Evolutionary conservation across 1,140 invertebrate species (phyloP), one percentile per base, ranked within the genome.

Genomic region (Yoshiicerus persimilis): DNA sequence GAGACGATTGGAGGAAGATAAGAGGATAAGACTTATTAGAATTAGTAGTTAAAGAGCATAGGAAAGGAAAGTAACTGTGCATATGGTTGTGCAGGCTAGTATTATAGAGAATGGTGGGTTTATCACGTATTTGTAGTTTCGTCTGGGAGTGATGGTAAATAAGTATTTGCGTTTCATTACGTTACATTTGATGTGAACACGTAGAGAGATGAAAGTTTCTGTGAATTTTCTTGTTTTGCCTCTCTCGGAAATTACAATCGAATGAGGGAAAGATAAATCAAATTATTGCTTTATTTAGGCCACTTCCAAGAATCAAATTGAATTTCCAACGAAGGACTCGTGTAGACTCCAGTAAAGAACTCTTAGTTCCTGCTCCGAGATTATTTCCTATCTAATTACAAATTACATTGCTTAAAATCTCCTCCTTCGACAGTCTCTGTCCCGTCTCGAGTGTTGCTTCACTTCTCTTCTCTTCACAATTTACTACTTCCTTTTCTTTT

Each of bases 211-310:
- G 64, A 70, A 70, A 70, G 64, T 70, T 70, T 70, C 64, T 70
- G 47, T 70, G 75, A 36, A 80, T 80, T 38, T 36, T 80, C 75
- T 80, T 80, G 34, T 80, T 80, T 34, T 80, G 34, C 75, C n/a
- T 80, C 75, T 38, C 32, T 34, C 20, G 34, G 32, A 80, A 80
- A 80, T 80, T 80, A 38, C 32, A 38, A 80, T 36, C 34, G 75
- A 77, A 77, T 77, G 70, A 80, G 32, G 75, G 75, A 80, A 20
- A 38, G 75, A 80, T 80, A 80, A 80, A 80, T 80, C 75, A 80
- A 36, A 80, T 80, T 80, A 80, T 34, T 80, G 16, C 32, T 34
- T 80, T 36, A 80, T 80, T 80, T 80, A 80, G 75, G 34, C 75
- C 34, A 34, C 20, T 80, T 38, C 34, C 34, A 34, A 80, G 75